These are phyloP conservation scores for Maconellicoccus hirsutus DNA, from an alignment of 1,140 invertebrate species.

Conservation along the genomic window DNA sequence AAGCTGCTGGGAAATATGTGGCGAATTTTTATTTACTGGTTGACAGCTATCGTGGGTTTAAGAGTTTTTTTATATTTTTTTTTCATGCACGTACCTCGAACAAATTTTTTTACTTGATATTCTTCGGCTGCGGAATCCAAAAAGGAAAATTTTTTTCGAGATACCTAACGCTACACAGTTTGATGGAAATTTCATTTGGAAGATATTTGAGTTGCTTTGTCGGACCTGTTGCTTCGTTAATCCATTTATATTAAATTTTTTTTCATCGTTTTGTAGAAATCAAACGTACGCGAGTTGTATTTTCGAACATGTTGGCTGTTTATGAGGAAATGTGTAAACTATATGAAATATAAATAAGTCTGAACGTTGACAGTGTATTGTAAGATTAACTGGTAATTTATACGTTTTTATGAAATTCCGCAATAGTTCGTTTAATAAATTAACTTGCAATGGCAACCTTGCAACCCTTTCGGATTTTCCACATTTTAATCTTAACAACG, in stretches of 20 bases:
- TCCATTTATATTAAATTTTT: neutral
- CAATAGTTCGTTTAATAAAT: slow-evolving; percentile 13
- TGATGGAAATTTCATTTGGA: too few relatives aligned
- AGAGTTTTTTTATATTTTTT: too few relatives aligned
- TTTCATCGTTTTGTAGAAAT: neutral
- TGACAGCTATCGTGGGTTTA: too few relatives aligned
- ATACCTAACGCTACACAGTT: too few relatives aligned
- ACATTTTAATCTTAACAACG: neutral
- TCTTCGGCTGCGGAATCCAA: too few relatives aligned
- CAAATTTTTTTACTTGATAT: too few relatives aligned
- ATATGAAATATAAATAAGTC: neutral
- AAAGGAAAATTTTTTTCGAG: too few relatives aligned
- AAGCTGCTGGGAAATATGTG: too few relatives aligned
- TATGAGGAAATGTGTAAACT: neutral
- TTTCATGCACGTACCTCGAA: too few relatives aligned
- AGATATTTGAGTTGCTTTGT: neutral
- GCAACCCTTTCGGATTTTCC: slow-evolving; percentile 10
- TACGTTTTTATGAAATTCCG: slow-evolving; percentile 9
- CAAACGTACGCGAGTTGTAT: too few relatives aligned
- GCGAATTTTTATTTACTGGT: too few relatives aligned
- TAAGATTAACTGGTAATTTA: neutral
- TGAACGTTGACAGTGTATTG: neutral
- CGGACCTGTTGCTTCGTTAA: neutral
- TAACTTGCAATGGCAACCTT: neutral
- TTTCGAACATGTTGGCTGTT: neutral